phyloP scores from a whole-genome alignment of 2,888 invertebrate genomes.

The Girardia tigrina region DNA sequence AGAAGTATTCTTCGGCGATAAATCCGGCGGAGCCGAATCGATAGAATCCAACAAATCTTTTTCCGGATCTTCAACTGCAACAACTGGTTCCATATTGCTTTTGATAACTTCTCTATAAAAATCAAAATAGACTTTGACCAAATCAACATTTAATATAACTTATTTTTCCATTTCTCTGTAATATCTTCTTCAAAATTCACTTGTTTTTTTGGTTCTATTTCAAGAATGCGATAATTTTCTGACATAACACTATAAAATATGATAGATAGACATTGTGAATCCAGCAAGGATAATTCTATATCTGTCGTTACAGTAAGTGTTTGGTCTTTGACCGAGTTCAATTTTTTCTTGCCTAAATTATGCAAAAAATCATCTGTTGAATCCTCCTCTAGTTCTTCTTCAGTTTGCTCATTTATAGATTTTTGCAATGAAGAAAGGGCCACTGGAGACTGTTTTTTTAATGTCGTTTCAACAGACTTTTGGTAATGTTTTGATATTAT shows the following conservation, averaged over 20 bases:
- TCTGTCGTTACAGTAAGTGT: background rate
- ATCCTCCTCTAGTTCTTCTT: background rate
- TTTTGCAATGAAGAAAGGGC: background rate
- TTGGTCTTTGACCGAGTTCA: background rate
- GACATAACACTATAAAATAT: background rate
- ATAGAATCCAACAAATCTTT: too few relatives aligned
- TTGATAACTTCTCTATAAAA: background rate
- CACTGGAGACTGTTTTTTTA: background rate
- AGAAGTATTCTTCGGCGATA: too few relatives aligned
- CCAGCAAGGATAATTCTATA: background rate
- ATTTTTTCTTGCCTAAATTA: background rate
- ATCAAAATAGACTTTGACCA: background rate
- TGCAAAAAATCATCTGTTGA: background rate
- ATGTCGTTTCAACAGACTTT: background rate
- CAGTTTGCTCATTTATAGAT: background rate
- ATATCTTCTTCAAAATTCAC: background rate
- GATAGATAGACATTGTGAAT: background rate
- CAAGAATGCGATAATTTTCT: constrained; percentile 10
- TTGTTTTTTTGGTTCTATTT: background rate
- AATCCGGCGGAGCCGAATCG: too few relatives aligned
- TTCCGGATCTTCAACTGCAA: background rate
- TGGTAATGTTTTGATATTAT: background rate
- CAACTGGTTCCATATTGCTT: background rate
- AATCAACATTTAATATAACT: background rate
- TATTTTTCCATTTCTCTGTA: background rate